A percentile compares a stretch with the other conserved stretches of the same genome.
Conservation (phyloP, 2,113 vertebrate species). For the Cygnus buccinator region DNA sequence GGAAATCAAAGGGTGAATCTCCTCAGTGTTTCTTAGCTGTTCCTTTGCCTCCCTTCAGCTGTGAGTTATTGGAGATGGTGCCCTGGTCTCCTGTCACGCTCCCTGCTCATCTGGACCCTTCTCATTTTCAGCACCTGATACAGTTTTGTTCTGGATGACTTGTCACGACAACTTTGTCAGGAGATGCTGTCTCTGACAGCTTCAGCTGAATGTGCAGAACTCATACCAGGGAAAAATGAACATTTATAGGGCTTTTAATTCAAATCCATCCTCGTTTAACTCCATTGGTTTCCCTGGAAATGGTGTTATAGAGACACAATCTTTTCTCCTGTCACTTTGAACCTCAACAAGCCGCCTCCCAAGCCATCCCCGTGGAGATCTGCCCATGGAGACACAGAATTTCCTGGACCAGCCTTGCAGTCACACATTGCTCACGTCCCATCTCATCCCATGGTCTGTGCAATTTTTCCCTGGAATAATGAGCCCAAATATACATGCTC, state of each 20-base stretch:
- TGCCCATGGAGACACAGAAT: not conserved
- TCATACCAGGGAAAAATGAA: not conserved
- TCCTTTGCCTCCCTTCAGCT: not conserved
- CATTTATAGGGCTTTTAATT: not conserved
- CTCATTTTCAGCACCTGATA: not conserved
- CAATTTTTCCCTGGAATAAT: not conserved
- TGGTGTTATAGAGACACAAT: not conserved
- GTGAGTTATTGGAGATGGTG: not conserved
- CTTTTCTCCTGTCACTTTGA: not conserved
- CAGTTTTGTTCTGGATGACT: not conserved
- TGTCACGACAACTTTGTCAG: not conserved
- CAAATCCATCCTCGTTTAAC: not conserved
- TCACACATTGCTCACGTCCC: rapidly evolving
- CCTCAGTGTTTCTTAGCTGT: not conserved
- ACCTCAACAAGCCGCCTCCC: not conserved
- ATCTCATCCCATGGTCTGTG: not conserved
- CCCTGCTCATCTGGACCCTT: not conserved
- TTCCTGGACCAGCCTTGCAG: not conserved
- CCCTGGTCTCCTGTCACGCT: not conserved
- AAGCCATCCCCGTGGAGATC: not conserved
- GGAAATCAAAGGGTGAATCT: not conserved
- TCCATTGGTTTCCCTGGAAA: not conserved
- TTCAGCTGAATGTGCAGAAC: not conserved
- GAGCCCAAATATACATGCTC: rapidly evolving
- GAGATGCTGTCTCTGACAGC: not conserved